Evolutionary conservation across 2,888 invertebrate species (phyloP).

Genomic region (Caenorhabditis doughertyi): DNA sequence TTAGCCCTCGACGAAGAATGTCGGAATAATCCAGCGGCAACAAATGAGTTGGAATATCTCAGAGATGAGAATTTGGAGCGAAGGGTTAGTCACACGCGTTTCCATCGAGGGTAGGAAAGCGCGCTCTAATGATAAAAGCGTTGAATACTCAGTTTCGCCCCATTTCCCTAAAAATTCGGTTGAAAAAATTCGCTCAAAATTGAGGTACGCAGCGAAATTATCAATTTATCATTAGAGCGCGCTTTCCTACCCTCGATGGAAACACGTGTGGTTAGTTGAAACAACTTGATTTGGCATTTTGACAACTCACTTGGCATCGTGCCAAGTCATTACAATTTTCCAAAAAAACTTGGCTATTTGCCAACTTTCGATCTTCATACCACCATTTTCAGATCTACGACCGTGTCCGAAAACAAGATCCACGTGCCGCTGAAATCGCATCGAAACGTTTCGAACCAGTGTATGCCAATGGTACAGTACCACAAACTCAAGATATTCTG

Average conservation of each 20-base stretch:
- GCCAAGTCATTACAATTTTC: too few relatives aligned
- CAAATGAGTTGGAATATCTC: constrained; percentile 74
- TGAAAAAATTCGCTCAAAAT: too few relatives aligned
- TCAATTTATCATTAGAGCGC: too few relatives aligned
- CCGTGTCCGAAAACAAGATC: constrained; percentile 48
- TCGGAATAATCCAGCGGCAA: constrained; percentile 20
- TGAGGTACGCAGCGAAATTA: too few relatives aligned
- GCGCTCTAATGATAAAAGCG: too few relatives aligned
- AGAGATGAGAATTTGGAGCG: constrained; percentile 74
- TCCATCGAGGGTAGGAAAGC: neutral
- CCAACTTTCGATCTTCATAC: neutral
- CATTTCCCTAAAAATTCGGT: too few relatives aligned
- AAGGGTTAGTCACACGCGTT: constrained; percentile 14
- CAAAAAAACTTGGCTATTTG: too few relatives aligned
- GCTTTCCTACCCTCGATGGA: too few relatives aligned
- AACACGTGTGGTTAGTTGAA: too few relatives aligned
- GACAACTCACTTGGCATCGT: too few relatives aligned
- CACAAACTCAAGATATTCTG: constrained; percentile 22
- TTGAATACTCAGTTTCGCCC: too few relatives aligned
- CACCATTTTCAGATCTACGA: constrained; percentile 48
- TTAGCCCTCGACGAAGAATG: constrained; percentile 68
- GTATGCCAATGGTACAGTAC: constrained; percentile 50
- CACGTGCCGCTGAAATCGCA: constrained; percentile 58
- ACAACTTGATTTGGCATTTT: too few relatives aligned
- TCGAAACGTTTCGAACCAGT: constrained; percentile 57